Base-by-base conservation (phyloP, 2,113 vertebrate species). In the Copsychus sechellarum region DNA sequence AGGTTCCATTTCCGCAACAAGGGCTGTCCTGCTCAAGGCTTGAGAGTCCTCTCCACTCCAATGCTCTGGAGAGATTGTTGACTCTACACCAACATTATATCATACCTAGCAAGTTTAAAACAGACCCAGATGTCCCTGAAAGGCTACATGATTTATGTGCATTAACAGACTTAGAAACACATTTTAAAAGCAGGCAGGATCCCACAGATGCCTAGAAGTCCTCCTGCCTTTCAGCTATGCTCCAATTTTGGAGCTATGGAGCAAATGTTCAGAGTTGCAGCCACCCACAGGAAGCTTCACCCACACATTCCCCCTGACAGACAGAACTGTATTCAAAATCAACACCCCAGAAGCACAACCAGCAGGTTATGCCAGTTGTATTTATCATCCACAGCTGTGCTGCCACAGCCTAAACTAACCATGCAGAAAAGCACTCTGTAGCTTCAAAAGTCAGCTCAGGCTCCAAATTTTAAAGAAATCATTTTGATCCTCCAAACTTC, bases 351-450 rank as follows among this genome's bases (percentile, higher is more conserved):
- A 86, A 93, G 47, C 76, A 73, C 31, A 93, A 92, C 86, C 86
- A 97, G 82, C 86, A 83, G 91, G 88, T 94, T 92, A 73, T 51
- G 60, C 72, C 88, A 74, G 83, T 67, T 88, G 58, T 69, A 90
- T 77, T 95, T 94, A 94, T 65, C 79, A 88, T 82, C 43, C 50
- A 67, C 81, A 81, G 48, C 74, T 76, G 48, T 40, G 31, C 90
- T 64, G 48, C 62, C 54, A 69, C 67, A 93, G 88, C 67, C 86
- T 72, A 76, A 94, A 73, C 50, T 62, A 80, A 70, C 60, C 58
- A 76, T 36, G 33, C 45, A 80, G 76, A 88, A 93, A 65, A 73
- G 53, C 29, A 82, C 61, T 61, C 43, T 4, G 3, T 28, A 69
- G 65, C 81, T 91, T 92, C 56, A 84, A 43, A 86, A 89, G 40